Evolutionary conservation across 2,113 vertebrate genomes (phyloP), one percentile per base, ranked within the genome.

Genomic region (Oreochromis aureus): DNA sequence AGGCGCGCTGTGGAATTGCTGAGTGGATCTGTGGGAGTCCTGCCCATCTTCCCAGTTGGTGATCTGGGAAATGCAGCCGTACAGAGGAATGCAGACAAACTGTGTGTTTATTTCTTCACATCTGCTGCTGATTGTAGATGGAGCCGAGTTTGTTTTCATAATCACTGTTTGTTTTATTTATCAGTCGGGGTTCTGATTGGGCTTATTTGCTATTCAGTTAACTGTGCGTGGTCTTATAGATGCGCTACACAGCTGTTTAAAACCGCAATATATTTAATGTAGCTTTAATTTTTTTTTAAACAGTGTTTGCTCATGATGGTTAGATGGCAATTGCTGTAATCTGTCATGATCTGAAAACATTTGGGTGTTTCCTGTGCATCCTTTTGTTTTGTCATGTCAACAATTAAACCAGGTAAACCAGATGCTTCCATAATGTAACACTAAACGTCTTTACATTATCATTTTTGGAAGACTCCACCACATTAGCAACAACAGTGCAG

Each of bases 121-220:
- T 94, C 85, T 95, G 93, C 92, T 81, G 84, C 91, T 87, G 87
- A 90, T 94, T 85, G 83, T 82, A 81, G 80, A 71, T 66, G 80
- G 81, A 88, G 83, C 19, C 5, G 7, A 13, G 80, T 91, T 93
- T 92, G 82, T 93, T 93, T 93, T 94, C 63, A 73, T 88, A 82
- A 87, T 92, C 76, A n/a, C 85, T 82, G 83, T 91, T 92, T 91
- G 89, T 91, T 91, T 89, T 63, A 51, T 87, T 81, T 84, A 80
- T 89, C 85, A 69, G 48, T 71, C 6, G 32, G 82, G 30, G 41
- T 54, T 87, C 84, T 83, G 82, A 81, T 80, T 89, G 80, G 85
- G 79, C 69, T 59, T 27, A 79, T 88, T 85, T 53, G 34, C 32
- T 55, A 13, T 34, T 46, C 27, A 30, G 10, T 71, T 83, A n/a